Conservation (phyloP, 2,113 vertebrate species). For the Paralichthys olivaceus region DNA sequence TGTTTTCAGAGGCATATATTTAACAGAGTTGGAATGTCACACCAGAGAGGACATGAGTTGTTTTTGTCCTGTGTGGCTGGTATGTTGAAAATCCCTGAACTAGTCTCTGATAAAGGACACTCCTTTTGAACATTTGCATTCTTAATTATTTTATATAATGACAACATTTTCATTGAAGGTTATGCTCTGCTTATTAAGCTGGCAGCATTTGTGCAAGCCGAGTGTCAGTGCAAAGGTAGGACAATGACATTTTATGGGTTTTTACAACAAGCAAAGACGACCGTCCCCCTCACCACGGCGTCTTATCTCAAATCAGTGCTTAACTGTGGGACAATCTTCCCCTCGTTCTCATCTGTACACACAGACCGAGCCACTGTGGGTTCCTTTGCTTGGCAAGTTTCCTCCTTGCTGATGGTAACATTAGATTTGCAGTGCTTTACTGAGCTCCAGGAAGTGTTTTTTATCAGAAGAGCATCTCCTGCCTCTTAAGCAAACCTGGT, state of each 20-base stretch:
- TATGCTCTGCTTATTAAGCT: neutral
- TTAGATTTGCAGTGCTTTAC: slow-evolving; percentile 1
- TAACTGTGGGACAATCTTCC: slow-evolving; percentile 29
- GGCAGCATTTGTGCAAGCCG: neutral
- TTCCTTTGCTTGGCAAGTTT: slow-evolving; percentile 2
- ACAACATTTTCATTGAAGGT: neutral
- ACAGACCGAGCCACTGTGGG: slow-evolving; percentile 1
- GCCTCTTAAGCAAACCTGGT: slow-evolving; percentile 41
- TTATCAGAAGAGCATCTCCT: slow-evolving; percentile 25
- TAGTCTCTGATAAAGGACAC: neutral
- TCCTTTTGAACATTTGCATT: neutral
- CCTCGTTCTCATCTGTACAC: slow-evolving; percentile 11
- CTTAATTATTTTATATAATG: neutral
- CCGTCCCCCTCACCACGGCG: slow-evolving; percentile 3
- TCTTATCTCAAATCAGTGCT: slow-evolving; percentile 44
- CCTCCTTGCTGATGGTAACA: neutral
- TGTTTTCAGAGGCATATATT: neutral
- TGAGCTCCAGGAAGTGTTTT: slow-evolving; percentile 23
- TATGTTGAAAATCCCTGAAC: neutral
- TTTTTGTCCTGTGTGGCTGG: slow-evolving; percentile 19
- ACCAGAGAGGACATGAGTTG: slow-evolving; percentile 11
- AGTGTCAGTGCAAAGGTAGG: slow-evolving; percentile 10
- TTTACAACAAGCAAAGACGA: neutral
- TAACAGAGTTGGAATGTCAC: neutral
- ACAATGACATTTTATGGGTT: slow-evolving; percentile 11